Conservation (phyloP, 1,140 invertebrate genomes). For the Colletes latitarsis region DNA sequence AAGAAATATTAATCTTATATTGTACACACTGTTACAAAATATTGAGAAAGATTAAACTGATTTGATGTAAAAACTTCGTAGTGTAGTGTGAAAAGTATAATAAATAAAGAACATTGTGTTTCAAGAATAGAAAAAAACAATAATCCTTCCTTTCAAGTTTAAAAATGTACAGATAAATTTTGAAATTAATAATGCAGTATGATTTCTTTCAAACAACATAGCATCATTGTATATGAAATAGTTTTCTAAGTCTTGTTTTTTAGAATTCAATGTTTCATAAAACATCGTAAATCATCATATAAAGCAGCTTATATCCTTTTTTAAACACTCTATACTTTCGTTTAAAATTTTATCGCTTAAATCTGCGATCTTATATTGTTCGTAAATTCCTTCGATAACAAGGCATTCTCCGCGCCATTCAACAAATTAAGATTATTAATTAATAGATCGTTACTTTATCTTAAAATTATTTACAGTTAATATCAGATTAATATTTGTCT, state of each 20-base stretch:
- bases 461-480: slow-evolving; percentile 57
- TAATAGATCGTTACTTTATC: slow-evolving; percentile 43
- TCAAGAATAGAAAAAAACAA: background rate
- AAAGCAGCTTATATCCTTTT: slow-evolving; percentile 14
- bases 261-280: slow-evolving; percentile 4
- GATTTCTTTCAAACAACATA: slow-evolving; percentile 22
- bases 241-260: slow-evolving; percentile 9
- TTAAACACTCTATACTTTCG: slow-evolving; percentile 21
- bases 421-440: slow-evolving; percentile 48
- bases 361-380: slow-evolving; percentile 12
- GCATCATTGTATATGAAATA: slow-evolving; percentile 24
- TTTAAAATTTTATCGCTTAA: slow-evolving; percentile 23
- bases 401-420: slow-evolving; percentile 29
- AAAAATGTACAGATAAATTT: slow-evolving; percentile 5
- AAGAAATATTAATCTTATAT: background rate
- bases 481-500: slow-evolving; percentile 46
- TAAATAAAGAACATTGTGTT: background rate
- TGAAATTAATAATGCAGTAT: slow-evolving; percentile 16
- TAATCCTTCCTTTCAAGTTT: background rate
- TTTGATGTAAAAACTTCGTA: background rate
- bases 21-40: background rate
- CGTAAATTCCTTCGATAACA: slow-evolving; percentile 33
- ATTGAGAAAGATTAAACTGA: background rate
- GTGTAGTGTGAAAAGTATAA: slow-evolving; percentile 9
- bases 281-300: background rate